Percentiles rank a stretch among this genome's conserved stretches.
Conservation (phyloP, 2,888 invertebrate genomes). For the Drosophila aldrichi region DNA sequence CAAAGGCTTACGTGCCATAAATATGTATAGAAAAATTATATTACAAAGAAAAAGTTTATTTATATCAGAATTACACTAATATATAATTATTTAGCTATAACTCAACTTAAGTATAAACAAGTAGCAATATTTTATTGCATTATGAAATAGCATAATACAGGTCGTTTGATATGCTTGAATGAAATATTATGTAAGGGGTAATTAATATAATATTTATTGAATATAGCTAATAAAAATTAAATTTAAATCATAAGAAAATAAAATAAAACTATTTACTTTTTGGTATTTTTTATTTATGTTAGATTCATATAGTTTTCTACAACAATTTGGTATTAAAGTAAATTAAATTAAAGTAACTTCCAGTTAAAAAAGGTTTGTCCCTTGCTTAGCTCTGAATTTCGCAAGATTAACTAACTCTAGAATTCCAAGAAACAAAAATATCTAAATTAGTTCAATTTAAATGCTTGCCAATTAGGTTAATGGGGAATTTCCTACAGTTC, state of each 20-base stretch:
- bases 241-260: too few species aligned
- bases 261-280: too few species aligned
- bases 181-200: background rate
- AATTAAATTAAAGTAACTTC: background rate
- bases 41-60: slow-evolving; percentile 9
- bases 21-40: background rate
- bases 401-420: background rate
- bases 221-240: background rate
- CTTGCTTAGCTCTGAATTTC: slow-evolving; percentile 3
- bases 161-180: background rate
- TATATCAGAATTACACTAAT: background rate
- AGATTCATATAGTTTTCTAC: too few species aligned
- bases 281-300: too few species aligned
- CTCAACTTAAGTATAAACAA: background rate
- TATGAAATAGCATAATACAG: background rate
- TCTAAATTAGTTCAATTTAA: slow-evolving; percentile 2
- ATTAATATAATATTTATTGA: background rate
- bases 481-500: background rate
- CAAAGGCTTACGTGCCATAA: slow-evolving; percentile 1
- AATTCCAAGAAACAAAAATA: background rate
- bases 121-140: background rate
- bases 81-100: background rate
- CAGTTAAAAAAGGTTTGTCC: background rate
- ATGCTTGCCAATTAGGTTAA: background rate
- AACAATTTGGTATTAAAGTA: too few species aligned